phyloP scores from a whole-genome alignment of 2,888 invertebrate species.

The Andrena bicolor region DNA sequence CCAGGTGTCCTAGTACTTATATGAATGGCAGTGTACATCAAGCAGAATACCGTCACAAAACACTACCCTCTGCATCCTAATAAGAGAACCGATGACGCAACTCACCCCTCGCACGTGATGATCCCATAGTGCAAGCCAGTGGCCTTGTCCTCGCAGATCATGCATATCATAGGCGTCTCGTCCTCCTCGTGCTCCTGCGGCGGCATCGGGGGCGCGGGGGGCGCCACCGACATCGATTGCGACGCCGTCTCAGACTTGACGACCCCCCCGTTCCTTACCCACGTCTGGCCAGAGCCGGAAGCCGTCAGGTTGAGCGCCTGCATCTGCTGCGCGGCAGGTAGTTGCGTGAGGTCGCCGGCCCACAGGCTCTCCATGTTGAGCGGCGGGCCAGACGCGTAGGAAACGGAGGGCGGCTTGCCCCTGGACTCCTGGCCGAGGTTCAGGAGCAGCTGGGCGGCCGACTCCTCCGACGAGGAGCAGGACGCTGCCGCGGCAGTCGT shows the following conservation, averaged over 20 bases:
- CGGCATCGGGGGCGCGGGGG: conserved; percentile 84
- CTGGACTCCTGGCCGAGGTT: conserved; percentile 91
- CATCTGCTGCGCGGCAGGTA: conserved; percentile 93
- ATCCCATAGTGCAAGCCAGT: conserved; percentile 99
- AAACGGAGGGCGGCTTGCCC: conserved; percentile 84
- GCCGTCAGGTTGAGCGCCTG: conserved; percentile 91
- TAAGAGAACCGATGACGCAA: conserved; percentile 8
- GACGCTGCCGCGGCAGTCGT: conserved; percentile 86
- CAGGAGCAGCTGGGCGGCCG: conserved; percentile 89
- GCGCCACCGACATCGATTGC: conserved; percentile 80
- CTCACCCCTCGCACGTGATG: conserved; percentile 98
- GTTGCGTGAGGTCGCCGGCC: conserved; percentile 94
- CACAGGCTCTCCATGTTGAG: conserved; percentile 96
- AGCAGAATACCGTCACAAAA: no score
- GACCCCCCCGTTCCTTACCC: conserved; percentile 82
- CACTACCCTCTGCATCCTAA: background rate
- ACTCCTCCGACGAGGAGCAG: conserved; percentile 86
- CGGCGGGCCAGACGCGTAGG: conserved; percentile 86
- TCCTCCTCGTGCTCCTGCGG: conserved; percentile 90
- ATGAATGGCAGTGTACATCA: no score
- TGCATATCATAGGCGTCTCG: conserved; percentile 97
- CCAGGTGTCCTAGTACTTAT: no score
- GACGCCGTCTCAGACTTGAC: conserved; percentile 80
- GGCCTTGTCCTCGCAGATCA: conserved; percentile 99
- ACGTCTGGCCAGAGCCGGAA: conserved; percentile 81